Percentiles rank a stretch among this genome's conserved stretches.
Evolutionary conservation across 92 coral and sea anemone genomes (phyloP).

Genomic region (Plumapathes pennacea): DNA sequence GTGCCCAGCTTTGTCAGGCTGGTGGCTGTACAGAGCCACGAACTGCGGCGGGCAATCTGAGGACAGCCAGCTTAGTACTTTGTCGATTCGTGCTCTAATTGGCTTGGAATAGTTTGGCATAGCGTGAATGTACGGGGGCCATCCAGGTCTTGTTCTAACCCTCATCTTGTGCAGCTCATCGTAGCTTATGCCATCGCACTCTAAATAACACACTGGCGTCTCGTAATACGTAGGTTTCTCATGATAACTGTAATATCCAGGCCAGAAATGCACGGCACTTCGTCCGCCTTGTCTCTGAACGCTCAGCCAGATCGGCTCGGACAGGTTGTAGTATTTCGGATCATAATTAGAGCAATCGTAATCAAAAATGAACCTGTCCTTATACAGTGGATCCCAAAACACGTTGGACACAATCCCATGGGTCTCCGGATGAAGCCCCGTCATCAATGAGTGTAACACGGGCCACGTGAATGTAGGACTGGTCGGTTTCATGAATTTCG

Average conservation of each 20-base stretch:
- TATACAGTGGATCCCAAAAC: conserved; percentile 77
- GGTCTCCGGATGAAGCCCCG: conserved; percentile 77
- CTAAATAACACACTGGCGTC: conserved; percentile 29
- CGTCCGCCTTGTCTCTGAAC: conserved; percentile 65
- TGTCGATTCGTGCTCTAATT: conserved; percentile 48
- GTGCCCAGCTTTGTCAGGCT: conserved; percentile 63
- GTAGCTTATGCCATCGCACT: conserved; percentile 41
- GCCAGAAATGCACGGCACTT: conserved; percentile 81
- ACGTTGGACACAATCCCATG: conserved; percentile 77
- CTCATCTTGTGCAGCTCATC: conserved; percentile 7
- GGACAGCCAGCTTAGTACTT: conserved; percentile 47
- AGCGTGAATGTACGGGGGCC: conserved; percentile 52
- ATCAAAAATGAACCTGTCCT: conserved; percentile 51
- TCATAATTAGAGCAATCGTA: conserved; percentile 62
- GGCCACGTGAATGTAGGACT: conserved; percentile 82
- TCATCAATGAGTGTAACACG: conserved; percentile 55
- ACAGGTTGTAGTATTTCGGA: conserved; percentile 72
- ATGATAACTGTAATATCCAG: conserved; percentile 63
- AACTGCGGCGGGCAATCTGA: conserved; percentile 60
- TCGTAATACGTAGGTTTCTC: conserved; percentile 60
- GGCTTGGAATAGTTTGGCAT: conserved; percentile 41
- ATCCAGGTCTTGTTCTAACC: conserved; percentile 26
- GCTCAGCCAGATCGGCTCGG: conserved; percentile 84
- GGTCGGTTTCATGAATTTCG: conserved; percentile 43
- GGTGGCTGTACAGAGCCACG: conserved; percentile 46